Percentiles rank a stretch among this genome's conserved stretches.
phyloP scores from a whole-genome alignment of 2,113 vertebrate genomes.

The Hippocampus mohnikei region DNA sequence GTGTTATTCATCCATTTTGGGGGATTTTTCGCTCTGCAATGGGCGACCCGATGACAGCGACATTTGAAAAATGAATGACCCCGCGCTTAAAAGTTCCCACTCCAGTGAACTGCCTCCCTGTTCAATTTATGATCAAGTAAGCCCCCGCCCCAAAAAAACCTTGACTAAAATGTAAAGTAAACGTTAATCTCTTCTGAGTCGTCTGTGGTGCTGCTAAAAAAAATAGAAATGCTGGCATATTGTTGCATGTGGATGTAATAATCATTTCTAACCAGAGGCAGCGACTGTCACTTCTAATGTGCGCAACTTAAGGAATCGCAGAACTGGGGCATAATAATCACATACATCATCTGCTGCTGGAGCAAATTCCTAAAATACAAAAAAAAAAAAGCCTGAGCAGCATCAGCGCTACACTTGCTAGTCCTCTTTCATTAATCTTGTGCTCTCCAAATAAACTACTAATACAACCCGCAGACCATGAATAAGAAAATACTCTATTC shows the following conservation, averaged over 20 bases:
- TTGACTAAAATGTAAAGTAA: constrained; percentile 53
- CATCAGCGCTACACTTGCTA: background rate
- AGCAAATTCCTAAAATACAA: constrained; percentile 14
- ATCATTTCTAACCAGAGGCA: constrained; percentile 46
- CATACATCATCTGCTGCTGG: constrained; percentile 18
- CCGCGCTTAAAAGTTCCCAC: constrained; percentile 55
- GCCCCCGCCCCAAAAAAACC: constrained; percentile 27
- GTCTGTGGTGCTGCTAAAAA: constrained; percentile 46
- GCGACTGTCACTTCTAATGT: constrained; percentile 40
- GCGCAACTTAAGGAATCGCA: constrained; percentile 28
- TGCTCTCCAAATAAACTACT: background rate
- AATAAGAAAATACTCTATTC: background rate
- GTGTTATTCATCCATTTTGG: constrained; percentile 59
- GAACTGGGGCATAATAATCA: constrained; percentile 26
- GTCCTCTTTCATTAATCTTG: constrained; percentile 6
- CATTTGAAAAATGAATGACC: constrained; percentile 62
- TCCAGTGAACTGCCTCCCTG: constrained; percentile 49
- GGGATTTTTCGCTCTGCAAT: constrained; percentile 28
- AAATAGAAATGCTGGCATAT: constrained; percentile 38
- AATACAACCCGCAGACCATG: background rate
- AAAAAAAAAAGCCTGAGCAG: background rate
- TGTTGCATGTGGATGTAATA: constrained; percentile 50
- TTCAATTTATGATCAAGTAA: constrained; percentile 61
- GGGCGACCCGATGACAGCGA: constrained; percentile 51
- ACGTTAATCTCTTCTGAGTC: constrained; percentile 53